Conservation (phyloP, 2,113 vertebrate genomes). For the Dryoscopus gambensis region DNA sequence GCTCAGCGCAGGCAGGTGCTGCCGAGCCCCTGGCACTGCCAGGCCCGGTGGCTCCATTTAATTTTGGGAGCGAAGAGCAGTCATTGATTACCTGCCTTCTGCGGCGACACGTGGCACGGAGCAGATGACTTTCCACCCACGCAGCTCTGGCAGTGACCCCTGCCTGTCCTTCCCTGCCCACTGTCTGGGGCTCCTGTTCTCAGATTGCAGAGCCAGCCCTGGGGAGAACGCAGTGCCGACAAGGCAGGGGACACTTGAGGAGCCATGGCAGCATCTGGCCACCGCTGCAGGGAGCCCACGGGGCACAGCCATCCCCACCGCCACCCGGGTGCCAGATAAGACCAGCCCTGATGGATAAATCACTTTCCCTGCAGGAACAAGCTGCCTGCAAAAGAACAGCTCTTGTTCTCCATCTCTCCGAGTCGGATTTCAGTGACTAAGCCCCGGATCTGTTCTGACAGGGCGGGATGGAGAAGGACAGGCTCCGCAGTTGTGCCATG, state of each 20-base stretch:
- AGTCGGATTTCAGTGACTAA: not conserved
- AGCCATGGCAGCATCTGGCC: not conserved
- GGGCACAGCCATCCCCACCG: not conserved
- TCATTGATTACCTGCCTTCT: not conserved
- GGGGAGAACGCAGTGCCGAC: rapidly evolving
- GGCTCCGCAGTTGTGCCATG: rapidly evolving
- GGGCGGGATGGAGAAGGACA: not conserved
- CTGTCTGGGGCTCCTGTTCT: not conserved
- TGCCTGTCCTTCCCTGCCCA: not conserved
- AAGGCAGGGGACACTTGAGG: not conserved
- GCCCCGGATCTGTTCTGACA: not conserved
- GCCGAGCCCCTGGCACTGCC: not conserved
- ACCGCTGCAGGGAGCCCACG: not conserved
- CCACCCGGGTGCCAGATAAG: rapidly evolving
- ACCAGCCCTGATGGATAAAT: not conserved
- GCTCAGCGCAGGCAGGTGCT: not conserved
- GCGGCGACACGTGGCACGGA: rapidly evolving
- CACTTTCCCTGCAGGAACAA: not conserved
- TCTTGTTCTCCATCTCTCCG: not conserved
- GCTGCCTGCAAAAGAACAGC: not conserved
- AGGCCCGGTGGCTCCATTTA: not conserved
- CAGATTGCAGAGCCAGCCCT: not conserved
- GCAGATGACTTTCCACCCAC: not conserved
- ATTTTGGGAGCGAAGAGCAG: not conserved
- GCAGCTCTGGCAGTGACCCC: not conserved